These are phyloP conservation scores for Calypte anna DNA, from an alignment of 2,113 vertebrate species.

Conservation along the genomic window DNA sequence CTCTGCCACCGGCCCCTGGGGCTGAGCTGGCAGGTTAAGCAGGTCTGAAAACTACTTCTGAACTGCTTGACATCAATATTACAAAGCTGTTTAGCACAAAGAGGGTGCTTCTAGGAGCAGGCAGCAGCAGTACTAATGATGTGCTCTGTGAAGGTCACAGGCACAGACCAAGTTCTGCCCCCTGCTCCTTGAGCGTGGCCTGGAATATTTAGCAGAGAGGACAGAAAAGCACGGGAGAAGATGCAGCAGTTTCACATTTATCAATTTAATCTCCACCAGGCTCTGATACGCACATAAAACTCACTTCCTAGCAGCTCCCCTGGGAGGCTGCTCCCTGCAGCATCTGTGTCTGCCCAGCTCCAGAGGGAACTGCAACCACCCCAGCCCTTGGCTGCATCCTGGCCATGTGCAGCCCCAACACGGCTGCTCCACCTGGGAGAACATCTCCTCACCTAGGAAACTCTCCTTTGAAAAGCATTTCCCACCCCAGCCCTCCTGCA, in stretches of 20 bases:
- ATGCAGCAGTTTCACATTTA: neutral
- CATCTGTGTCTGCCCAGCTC: neutral
- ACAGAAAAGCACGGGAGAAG: neutral
- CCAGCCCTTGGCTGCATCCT: accelerated
- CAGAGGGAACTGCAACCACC: neutral
- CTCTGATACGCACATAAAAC: neutral
- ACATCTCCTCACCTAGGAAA: neutral
- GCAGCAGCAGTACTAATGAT: neutral
- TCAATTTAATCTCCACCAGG: neutral
- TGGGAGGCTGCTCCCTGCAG: neutral
- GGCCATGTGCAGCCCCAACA: neutral
- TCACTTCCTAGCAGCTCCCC: neutral
- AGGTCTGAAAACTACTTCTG: neutral
- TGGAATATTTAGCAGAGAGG: neutral
- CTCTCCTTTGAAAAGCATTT: neutral
- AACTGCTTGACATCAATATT: constrained; percentile 27
- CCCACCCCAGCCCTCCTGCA: neutral
- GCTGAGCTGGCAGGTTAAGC: neutral
- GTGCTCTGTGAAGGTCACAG: neutral
- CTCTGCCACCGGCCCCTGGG: neutral
- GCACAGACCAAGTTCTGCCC: neutral
- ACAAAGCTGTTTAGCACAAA: constrained; percentile 5
- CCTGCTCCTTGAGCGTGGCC: neutral
- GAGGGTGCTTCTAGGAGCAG: neutral
- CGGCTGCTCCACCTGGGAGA: accelerated